These are phyloP conservation scores for Chinchilla lanigera DNA, from an alignment of 2,113 vertebrate species.

Conservation along the genomic window DNA sequence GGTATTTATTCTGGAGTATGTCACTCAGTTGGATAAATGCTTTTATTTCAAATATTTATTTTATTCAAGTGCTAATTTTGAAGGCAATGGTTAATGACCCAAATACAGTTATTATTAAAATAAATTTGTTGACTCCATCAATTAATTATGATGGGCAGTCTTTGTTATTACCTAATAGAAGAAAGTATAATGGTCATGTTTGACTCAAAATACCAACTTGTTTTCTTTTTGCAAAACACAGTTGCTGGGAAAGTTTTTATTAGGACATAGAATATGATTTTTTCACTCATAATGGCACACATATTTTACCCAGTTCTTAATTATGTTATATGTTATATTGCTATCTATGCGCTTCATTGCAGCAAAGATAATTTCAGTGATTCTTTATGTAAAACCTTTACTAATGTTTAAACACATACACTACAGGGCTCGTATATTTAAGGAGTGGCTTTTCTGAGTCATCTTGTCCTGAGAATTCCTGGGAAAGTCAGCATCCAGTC, in stretches of 20 bases:
- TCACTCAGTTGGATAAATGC: background rate
- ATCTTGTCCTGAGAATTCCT: background rate
- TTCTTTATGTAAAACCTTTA: background rate
- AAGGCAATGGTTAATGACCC: background rate
- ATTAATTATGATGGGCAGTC: background rate
- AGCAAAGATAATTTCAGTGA: background rate
- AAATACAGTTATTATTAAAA: background rate
- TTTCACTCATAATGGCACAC: background rate
- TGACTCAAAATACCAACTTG: constrained; percentile 6
- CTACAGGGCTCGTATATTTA: background rate
- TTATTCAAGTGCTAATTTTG: background rate
- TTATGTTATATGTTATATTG: background rate
- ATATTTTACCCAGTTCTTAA: background rate
- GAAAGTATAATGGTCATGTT: background rate
- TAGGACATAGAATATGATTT: background rate
- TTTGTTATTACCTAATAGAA: background rate
- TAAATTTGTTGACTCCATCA: background rate
- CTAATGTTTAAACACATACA: background rate
- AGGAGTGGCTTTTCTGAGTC: background rate
- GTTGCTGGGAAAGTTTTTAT: background rate
- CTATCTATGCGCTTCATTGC: background rate
- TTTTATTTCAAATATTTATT: background rate
- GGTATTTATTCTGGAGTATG: background rate
- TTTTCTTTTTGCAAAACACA: background rate
- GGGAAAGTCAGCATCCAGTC: background rate